A percentile compares a stretch with the other conserved stretches of the same genome.
Conservation (phyloP, 2,888 invertebrate species). For the Troglohyphantes excavatus region DNA sequence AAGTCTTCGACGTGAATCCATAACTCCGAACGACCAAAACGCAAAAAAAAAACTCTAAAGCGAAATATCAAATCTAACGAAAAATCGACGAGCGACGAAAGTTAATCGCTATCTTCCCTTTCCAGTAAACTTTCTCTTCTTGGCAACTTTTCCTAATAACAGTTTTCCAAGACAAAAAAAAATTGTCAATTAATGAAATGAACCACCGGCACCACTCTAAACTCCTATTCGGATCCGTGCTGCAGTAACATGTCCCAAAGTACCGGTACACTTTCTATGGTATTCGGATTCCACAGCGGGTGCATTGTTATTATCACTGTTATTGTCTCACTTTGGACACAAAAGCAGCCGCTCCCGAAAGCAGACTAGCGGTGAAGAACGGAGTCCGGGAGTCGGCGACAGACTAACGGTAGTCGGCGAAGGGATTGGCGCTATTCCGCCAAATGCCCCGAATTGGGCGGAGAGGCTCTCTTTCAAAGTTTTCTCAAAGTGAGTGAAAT, state of each 20-base stretch:
- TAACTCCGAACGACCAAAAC: background rate
- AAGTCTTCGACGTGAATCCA: constrained; percentile 53
- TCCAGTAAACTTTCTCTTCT: background rate
- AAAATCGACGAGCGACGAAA: background rate
- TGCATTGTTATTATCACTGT: no score
- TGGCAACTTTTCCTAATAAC: background rate
- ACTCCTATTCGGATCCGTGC: no score
- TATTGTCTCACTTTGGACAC: no score
- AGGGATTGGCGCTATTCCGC: constrained; percentile 38
- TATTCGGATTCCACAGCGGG: no score
- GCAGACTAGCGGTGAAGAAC: constrained; percentile 41
- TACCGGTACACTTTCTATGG: no score
- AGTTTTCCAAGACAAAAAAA: constrained; percentile 5
- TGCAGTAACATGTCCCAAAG: background rate
- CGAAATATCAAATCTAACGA: background rate
- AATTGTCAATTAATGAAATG: background rate
- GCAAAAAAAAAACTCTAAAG: no score
- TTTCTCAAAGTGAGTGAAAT: constrained; percentile 32
- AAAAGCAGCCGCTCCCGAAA: constrained; percentile 12
- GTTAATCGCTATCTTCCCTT: constrained; percentile 25
- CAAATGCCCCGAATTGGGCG: constrained; percentile 21
- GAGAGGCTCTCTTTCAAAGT: constrained; percentile 16
- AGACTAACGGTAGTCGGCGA: constrained; percentile 21
- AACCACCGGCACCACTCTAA: background rate
- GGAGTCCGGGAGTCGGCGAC: constrained; percentile 8